Percentiles rank a stretch among this genome's conserved stretches.
These are phyloP conservation scores for Bhutanitis thaidina DNA, from an alignment of 2,888 invertebrate genomes.

Conservation along the genomic window DNA sequence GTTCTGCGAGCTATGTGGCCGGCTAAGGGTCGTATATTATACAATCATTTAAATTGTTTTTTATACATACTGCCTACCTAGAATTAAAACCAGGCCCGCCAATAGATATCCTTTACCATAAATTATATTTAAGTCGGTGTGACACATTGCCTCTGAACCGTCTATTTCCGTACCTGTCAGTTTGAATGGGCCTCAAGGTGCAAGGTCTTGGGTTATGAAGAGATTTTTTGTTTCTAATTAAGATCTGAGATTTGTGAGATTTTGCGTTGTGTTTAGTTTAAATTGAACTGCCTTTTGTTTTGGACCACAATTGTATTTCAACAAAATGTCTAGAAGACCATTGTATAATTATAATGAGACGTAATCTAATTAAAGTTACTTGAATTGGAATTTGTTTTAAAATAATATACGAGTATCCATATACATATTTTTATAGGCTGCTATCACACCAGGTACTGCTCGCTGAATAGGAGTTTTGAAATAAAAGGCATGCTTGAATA, in stretches of 20 bases:
- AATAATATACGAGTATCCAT: no score
- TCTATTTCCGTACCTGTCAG: conserved; percentile 65
- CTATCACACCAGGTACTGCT: no score
- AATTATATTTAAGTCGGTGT: conserved; percentile 37
- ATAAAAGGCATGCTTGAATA: no score
- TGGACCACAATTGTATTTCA: background rate
- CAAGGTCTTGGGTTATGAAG: conserved; percentile 45
- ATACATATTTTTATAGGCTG: no score
- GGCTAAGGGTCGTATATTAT: no score
- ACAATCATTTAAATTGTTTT: no score
- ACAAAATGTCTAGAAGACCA: background rate
- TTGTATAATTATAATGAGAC: conserved; percentile 2
- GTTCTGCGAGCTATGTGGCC: no score
- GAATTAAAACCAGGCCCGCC: no score
- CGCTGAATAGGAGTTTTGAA: no score
- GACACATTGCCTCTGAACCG: conserved; percentile 29
- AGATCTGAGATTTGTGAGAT: conserved; percentile 25
- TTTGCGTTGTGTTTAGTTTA: conserved; percentile 14
- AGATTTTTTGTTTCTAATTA: conserved; percentile 57
- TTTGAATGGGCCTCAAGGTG: conserved; percentile 54
- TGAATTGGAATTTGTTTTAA: background rate
- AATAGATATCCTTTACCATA: background rate
- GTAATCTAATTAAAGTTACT: background rate
- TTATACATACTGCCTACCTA: no score
- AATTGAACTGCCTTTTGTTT: conserved; percentile 15